These are phyloP conservation scores for Mormyrus lacerda DNA, from an alignment of 2,113 vertebrate species.

Conservation along the genomic window DNA sequence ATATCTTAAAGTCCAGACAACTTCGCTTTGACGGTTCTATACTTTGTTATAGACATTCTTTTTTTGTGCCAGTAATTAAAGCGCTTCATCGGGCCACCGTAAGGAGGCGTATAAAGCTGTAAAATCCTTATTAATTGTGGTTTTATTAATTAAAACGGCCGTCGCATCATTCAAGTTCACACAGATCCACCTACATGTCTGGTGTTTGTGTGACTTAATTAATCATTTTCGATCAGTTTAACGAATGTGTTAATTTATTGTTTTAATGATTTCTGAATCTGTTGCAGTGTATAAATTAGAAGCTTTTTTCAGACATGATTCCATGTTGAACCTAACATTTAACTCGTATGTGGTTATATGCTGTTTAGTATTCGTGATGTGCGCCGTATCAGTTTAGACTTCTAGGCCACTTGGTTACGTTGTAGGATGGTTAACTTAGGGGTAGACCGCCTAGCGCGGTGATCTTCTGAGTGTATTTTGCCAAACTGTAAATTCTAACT, in stretches of 20 bases:
- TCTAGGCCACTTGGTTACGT: background rate
- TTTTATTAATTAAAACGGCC: slow-evolving; percentile 72
- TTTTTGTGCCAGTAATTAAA: slow-evolving; percentile 71
- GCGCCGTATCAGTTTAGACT: background rate
- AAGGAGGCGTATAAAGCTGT: slow-evolving; percentile 68
- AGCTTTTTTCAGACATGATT: background rate
- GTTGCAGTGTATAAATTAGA: background rate
- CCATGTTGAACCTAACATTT: background rate
- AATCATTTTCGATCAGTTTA: background rate
- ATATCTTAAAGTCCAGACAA: slow-evolving; percentile 84
- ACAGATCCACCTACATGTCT: slow-evolving; percentile 39
- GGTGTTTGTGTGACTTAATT: background rate
- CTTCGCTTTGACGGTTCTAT: slow-evolving; percentile 76
- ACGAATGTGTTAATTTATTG: background rate
- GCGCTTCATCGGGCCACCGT: slow-evolving; percentile 68
- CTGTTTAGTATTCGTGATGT: background rate
- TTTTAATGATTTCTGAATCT: background rate
- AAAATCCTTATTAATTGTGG: slow-evolving; percentile 66
- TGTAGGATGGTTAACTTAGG: background rate
- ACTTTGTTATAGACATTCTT: slow-evolving; percentile 90
- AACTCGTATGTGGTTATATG: background rate
- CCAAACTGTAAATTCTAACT: background rate
- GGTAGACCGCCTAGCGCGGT: background rate
- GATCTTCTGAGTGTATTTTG: background rate
- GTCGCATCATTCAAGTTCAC: slow-evolving; percentile 69